A percentile compares a stretch with the other conserved stretches of the same genome.
phyloP scores from a whole-genome alignment of 2,888 invertebrate species.

The Polydesmus complanatus region DNA sequence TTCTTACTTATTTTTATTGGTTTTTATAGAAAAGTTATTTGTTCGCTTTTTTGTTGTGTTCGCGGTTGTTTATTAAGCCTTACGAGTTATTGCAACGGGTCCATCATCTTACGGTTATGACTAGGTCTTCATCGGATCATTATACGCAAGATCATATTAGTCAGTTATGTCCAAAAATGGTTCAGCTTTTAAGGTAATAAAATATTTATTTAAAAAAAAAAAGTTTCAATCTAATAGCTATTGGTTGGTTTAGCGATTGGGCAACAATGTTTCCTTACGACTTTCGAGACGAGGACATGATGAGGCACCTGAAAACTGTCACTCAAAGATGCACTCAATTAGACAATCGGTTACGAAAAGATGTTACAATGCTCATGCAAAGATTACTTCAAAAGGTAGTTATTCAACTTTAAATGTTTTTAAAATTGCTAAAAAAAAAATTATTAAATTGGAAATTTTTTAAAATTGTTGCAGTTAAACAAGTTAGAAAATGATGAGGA shows the following conservation, averaged over 20 bases:
- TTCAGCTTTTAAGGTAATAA: conserved; percentile 10
- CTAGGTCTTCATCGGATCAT: background rate
- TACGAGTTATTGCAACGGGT: conserved; percentile 78
- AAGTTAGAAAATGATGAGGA: conserved; percentile 83
- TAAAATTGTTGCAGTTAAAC: conserved; percentile 46
- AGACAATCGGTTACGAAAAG: conserved; percentile 48
- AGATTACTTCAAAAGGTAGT: conserved; percentile 56
- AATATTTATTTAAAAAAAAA: background rate
- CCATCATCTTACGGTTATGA: conserved; percentile 60
- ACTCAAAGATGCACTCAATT: conserved; percentile 56
- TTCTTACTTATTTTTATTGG: background rate
- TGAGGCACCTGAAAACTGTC: conserved; percentile 77
- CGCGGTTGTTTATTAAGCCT: conserved; percentile 80
- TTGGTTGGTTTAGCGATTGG: conserved; percentile 55
- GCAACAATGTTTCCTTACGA: conserved; percentile 93
- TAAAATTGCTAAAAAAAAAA: background rate
- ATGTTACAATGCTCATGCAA: conserved; percentile 70
- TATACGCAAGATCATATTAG: conserved; percentile 38
- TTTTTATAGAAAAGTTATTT: conserved; percentile 51
- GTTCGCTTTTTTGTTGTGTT: conserved; percentile 86
- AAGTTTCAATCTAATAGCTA: background rate
- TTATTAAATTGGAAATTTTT: background rate
- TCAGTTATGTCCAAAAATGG: conserved; percentile 35
- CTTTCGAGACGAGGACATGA: conserved; percentile 86
- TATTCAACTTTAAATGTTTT: too few species aligned